Evolutionary conservation across 2,113 vertebrate genomes (phyloP).

Genomic region (Pangasianodon hypophthalmus): DNA sequence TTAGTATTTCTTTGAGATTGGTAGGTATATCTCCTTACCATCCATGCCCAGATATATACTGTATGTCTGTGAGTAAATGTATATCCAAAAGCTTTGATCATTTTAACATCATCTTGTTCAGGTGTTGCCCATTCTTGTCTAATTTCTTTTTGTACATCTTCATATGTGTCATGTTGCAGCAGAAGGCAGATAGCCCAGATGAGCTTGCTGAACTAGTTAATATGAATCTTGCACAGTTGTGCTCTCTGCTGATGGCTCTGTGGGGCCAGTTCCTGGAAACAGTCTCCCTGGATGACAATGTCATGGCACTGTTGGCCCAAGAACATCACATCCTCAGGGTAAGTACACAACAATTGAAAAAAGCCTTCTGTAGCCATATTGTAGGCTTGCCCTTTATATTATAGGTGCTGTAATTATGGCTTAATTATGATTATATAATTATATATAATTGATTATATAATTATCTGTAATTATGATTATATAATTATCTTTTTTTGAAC

Average conservation of each 20-base stretch:
- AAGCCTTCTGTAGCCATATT: neutral
- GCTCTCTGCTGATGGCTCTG: conserved; percentile 96
- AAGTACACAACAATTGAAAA: conserved; percentile 59
- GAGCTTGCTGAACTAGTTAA: conserved; percentile 97
- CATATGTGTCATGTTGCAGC: conserved; percentile 58
- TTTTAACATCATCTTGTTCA: neutral
- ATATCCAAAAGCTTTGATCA: neutral
- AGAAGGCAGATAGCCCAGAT: conserved; percentile 92
- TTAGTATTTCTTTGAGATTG: neutral
- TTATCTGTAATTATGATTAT: no score
- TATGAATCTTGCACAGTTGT: conserved; percentile 98
- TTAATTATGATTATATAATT: no score
- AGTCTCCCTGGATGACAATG: conserved; percentile 87
- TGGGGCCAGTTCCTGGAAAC: conserved; percentile 97
- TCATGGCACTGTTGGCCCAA: conserved; percentile 83
- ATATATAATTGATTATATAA: no score
- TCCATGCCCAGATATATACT: neutral
- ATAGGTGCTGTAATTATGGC: neutral
- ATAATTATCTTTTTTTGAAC: no score
- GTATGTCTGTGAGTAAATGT: neutral
- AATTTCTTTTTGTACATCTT: neutral
- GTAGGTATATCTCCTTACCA: neutral
- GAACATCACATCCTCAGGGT: conserved; percentile 93
- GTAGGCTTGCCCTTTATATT: neutral
- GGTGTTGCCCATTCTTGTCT: no score